A percentile compares a stretch with the other conserved stretches of the same genome.
Conservation (phyloP, 2,113 vertebrate species). For the Suricata suricatta region DNA sequence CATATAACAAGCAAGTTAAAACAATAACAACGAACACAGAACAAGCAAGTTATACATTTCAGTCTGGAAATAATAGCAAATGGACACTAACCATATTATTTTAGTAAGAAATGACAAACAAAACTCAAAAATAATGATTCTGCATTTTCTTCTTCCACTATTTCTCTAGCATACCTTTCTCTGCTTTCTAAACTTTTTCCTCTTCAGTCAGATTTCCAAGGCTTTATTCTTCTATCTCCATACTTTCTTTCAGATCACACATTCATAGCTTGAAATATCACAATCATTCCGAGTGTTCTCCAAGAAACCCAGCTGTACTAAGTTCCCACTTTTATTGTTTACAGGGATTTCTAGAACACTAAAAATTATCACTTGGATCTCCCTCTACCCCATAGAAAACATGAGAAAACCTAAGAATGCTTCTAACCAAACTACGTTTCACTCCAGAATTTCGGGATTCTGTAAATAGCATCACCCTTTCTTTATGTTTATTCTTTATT, state of each 20-base stretch:
- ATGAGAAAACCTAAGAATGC: background rate
- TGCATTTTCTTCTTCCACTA: background rate
- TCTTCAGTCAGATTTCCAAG: background rate
- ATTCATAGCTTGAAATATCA: background rate
- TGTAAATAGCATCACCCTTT: background rate
- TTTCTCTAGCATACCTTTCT: background rate
- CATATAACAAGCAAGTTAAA: background rate
- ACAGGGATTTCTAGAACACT: background rate
- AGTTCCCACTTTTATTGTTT: background rate
- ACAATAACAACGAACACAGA: background rate
- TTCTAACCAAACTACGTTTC: background rate
- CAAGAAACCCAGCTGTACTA: background rate
- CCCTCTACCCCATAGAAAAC: background rate
- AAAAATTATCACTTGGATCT: background rate
- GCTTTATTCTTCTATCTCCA: background rate
- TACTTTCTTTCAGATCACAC: background rate
- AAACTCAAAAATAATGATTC: background rate
- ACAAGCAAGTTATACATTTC: background rate
- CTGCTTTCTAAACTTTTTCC: rapidly evolving
- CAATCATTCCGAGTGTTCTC: background rate
- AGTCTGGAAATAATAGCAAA: background rate
- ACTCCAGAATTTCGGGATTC: background rate
- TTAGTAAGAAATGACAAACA: background rate
- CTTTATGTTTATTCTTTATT: background rate
- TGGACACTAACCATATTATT: background rate